Conservation (phyloP, 2,888 invertebrate genomes). For the Timema podura region DNA sequence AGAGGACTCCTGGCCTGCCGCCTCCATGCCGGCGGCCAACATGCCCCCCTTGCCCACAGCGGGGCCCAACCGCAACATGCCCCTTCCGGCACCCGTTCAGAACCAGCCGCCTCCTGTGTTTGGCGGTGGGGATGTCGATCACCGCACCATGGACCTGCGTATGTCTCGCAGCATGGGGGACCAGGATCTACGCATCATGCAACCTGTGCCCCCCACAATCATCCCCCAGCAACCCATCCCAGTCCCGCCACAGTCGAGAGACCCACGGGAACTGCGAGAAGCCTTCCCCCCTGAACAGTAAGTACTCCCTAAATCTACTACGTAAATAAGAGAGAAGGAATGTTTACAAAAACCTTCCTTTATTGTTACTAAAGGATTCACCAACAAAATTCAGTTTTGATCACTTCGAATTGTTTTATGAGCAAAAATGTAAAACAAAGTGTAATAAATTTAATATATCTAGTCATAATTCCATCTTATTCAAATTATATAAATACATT, state of each 20-base stretch:
- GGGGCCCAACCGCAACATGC: no score
- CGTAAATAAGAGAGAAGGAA: no score
- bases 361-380: no score
- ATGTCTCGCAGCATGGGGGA: conserved; percentile 53
- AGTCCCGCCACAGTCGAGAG: conserved; percentile 16
- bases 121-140: conserved; percentile 19
- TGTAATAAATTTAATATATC: no score
- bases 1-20: conserved; percentile 21
- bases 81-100: not conserved
- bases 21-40: conserved; percentile 7
- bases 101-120: conserved; percentile 8
- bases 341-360: no score
- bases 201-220: no score
- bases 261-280: conserved; percentile 21
- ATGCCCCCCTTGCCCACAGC: no score
- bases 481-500: no score
- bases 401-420: not conserved
- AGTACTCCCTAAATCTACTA: no score
- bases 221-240: conserved; percentile 13
- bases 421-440: not conserved
- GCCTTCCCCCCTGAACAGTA: conserved; percentile 27
- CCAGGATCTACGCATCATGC: conserved; percentile 71
- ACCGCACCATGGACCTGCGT: conserved; percentile 31
- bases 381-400: not conserved
- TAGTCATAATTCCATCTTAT: no score